These are phyloP conservation scores for Falco punctatus DNA, from an alignment of 2,113 vertebrate genomes.

Conservation along the genomic window DNA sequence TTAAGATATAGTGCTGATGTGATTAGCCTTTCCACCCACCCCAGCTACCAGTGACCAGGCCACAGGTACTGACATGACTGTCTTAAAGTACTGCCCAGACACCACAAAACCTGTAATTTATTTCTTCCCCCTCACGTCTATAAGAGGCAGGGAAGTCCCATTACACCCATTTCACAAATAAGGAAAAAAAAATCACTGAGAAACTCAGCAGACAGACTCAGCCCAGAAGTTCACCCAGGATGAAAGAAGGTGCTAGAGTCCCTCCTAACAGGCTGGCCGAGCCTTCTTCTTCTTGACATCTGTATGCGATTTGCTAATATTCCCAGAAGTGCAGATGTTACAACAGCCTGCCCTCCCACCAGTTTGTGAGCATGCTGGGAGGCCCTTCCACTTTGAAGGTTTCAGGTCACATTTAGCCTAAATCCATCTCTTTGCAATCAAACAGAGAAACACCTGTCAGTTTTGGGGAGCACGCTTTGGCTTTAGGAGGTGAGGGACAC, in stretches of 20 bases:
- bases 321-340: conserved; percentile 26
- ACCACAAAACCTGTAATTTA: background rate
- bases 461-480: background rate
- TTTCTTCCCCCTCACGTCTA: background rate
- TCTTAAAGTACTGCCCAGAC: background rate
- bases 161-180: background rate
- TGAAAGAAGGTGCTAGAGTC: background rate
- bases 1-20: conserved; percentile 20
- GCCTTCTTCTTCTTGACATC: background rate
- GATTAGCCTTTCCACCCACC: conserved; percentile 42
- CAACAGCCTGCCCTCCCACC: conserved; percentile 5
- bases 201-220: background rate
- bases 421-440: conserved; percentile 39
- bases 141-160: background rate
- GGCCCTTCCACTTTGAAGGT: conserved; percentile 32
- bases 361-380: background rate
- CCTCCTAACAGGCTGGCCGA: background rate
- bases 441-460: conserved; percentile 55
- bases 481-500: conserved; percentile 18
- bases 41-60: background rate
- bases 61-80: background rate
- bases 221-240: background rate
- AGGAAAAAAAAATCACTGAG: background rate
- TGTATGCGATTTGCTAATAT: conserved; percentile 20
- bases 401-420: conserved; percentile 53